Percentiles rank a stretch among this genome's conserved stretches.
phyloP scores from a whole-genome alignment of 2,888 invertebrate species.

The Eristalis pertinax region DNA sequence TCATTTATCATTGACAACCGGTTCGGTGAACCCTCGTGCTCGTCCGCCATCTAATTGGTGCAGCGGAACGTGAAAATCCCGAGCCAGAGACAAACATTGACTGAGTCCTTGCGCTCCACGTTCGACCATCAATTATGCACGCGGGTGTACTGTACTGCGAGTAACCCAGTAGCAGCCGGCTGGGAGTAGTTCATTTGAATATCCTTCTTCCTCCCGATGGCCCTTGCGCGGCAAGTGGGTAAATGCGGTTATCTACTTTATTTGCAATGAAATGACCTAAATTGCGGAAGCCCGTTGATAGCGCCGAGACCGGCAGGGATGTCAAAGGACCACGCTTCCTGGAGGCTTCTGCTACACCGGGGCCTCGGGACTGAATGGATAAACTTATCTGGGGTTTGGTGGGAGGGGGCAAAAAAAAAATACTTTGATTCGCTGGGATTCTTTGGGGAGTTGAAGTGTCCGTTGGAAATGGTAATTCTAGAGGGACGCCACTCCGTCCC shows the following conservation, averaged over 20 bases:
- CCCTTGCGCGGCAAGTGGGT: constrained; percentile 45
- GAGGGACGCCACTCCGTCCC: neutral
- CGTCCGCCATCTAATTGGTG: neutral
- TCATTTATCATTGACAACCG: constrained; percentile 36
- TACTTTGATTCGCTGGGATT: neutral
- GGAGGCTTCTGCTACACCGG: neutral
- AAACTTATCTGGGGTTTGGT: neutral
- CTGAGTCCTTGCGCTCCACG: constrained; percentile 16
- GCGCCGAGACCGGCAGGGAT: constrained; percentile 27
- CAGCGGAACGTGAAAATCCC: constrained; percentile 30
- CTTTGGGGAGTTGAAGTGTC: neutral
- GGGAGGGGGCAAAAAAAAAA: neutral
- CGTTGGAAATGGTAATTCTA: constrained; percentile 15
- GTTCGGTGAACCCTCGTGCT: constrained; percentile 51
- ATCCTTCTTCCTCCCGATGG: constrained; percentile 41
- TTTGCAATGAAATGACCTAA: constrained; percentile 65
- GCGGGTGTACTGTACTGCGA: constrained; percentile 33
- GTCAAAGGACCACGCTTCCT: constrained; percentile 23
- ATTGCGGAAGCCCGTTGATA: constrained; percentile 57
- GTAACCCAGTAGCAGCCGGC: constrained; percentile 49
- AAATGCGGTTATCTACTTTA: constrained; percentile 66
- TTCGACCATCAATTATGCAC: constrained; percentile 66
- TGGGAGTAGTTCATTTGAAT: constrained; percentile 62
- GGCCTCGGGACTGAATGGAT: neutral
- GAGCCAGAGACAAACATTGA: constrained; percentile 30